These are phyloP conservation scores for Casuarius casuarius DNA, from an alignment of 2,113 vertebrate genomes.

Conservation along the genomic window DNA sequence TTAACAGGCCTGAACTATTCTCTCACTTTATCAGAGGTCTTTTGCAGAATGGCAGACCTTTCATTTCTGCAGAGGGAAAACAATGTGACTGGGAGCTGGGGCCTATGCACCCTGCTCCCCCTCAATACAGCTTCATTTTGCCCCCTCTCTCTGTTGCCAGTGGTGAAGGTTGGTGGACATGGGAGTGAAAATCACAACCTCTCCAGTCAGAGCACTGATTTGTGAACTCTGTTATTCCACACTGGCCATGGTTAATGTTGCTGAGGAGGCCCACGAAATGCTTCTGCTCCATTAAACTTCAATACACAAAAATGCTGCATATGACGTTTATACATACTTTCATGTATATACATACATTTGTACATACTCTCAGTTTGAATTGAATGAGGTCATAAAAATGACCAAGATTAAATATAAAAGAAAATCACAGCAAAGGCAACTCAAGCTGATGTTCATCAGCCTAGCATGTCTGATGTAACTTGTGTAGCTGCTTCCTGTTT, in stretches of 20 bases:
- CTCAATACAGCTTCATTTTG: neutral
- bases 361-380: neutral
- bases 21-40: neutral
- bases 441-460: neutral
- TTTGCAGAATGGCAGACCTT: neutral
- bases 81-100: neutral
- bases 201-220: neutral
- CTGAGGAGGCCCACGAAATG: neutral
- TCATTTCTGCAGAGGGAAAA: neutral
- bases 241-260: neutral
- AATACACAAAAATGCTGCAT: neutral
- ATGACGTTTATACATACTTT: neutral
- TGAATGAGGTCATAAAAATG: neutral
- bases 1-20: neutral
- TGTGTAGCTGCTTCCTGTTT: slow-evolving; percentile 5
- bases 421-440: neutral
- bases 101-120: too few species aligned
- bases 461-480: neutral
- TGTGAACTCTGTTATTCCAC: neutral
- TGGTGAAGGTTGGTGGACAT: neutral
- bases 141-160: neutral
- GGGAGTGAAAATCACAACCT: neutral
- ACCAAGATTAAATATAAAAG: neutral
- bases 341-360: neutral
- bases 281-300: neutral